phyloP scores from a whole-genome alignment of 2,888 invertebrate genomes.

The Chesias legatella region DNA sequence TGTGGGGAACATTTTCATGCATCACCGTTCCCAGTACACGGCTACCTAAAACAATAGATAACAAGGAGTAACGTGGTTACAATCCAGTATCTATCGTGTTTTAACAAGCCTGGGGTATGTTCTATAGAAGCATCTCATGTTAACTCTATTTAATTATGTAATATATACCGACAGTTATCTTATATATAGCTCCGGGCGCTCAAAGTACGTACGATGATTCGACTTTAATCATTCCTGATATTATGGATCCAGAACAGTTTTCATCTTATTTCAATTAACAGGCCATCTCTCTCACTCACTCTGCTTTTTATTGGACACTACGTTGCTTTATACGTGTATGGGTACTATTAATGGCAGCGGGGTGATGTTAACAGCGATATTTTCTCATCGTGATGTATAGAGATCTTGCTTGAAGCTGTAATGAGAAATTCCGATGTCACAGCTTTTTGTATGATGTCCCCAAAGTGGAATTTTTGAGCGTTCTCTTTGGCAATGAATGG shows the following conservation, averaged over 20 bases:
- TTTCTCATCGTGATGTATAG: slow-evolving; percentile 73
- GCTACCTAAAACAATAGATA: neutral
- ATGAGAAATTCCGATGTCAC: slow-evolving; percentile 78
- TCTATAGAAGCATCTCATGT: slow-evolving; percentile 38
- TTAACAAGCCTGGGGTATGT: slow-evolving; percentile 15
- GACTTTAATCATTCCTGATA: slow-evolving; percentile 45
- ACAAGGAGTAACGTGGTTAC: neutral
- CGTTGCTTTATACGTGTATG: slow-evolving; percentile 41
- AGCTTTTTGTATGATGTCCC: slow-evolving; percentile 62
- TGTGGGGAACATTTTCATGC: neutral
- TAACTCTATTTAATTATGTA: slow-evolving; percentile 50
- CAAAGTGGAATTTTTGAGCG: slow-evolving; percentile 50
- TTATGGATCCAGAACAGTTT: slow-evolving; percentile 40
- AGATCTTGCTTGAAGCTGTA: slow-evolving; percentile 66
- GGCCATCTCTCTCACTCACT: neutral
- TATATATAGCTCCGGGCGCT: slow-evolving; percentile 38
- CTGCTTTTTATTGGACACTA: slow-evolving; percentile 39
- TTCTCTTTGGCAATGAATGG: slow-evolving; percentile 41
- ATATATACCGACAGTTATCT: no score
- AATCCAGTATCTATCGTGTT: slow-evolving; percentile 28
- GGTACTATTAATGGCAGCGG: slow-evolving; percentile 59
- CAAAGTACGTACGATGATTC: slow-evolving; percentile 47
- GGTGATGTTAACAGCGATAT: slow-evolving; percentile 71
- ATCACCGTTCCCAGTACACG: neutral
- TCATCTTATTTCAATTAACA: slow-evolving; percentile 6